Evolutionary conservation across 2,888 invertebrate species (phyloP), one percentile per base, ranked within the genome.

Genomic region (Neria commutata): DNA sequence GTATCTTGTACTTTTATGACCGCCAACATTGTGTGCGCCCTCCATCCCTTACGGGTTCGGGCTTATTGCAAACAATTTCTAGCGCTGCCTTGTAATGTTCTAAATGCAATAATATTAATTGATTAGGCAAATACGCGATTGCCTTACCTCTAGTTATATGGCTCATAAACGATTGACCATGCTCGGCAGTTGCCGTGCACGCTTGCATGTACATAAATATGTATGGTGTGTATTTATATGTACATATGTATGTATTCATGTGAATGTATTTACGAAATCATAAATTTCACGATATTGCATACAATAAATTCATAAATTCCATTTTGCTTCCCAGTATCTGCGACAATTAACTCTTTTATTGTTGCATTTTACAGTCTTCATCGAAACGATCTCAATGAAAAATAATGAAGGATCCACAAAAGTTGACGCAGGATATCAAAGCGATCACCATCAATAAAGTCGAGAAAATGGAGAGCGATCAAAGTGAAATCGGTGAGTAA

Each of bases 391-490:
- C 33, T 49, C 42, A 40, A 60, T 63, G 62, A 55, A 33, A 25
- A 61, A 68, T 37, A 57, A 78, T 79, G 78, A 77, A 77, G 70
- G 73, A 72, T 61, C 70, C 77, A 47, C 70, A 74, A 63, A 72
- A 77, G 64, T 53, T 70, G 48, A 63, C 48, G 10, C 56, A 64
- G 64, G 68, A 61, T 67, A 65, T 63, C 65, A 71, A 71, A 64
- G 61, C 69, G 33, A 63, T 66, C 65, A 67, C 70, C 53, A 66
- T 71, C 24, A 71, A 67, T 21, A 67, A 70, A 67, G 62, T 66
- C 51, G 68, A 71, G 46, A 68, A 72, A 65, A 68, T 69, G 67
- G 71, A 74, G 53, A 68, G 66, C 19, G 40, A 53, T 19, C 37
- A 73, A 26, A 73, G 61, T 45, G 74, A 73, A 21, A 69, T 63